Evolutionary conservation across 2,797 vertebrate species (phyloP).

Genomic region (Anguilla obscura): DNA sequence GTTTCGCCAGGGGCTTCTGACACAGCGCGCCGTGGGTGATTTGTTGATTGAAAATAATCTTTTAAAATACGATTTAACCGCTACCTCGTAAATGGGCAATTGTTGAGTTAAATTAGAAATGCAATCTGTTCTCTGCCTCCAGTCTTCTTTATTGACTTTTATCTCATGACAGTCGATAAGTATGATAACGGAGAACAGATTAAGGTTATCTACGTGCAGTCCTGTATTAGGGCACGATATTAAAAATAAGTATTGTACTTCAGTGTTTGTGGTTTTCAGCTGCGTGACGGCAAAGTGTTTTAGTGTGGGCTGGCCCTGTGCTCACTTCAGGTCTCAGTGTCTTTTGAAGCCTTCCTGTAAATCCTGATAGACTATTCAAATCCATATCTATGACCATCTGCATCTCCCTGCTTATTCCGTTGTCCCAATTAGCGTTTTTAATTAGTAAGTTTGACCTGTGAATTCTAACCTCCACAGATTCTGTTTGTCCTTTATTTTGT

Average conservation of each 20-base stretch:
- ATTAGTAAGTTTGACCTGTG: background rate
- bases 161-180: background rate
- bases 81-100: background rate
- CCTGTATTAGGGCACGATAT: background rate
- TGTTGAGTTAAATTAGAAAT: background rate
- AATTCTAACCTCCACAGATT: background rate
- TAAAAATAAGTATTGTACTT: background rate
- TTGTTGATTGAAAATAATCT: conserved; percentile 14
- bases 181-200: background rate
- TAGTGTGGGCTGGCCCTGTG: background rate
- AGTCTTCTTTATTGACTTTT: conserved; percentile 3
- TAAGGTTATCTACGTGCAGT: background rate
- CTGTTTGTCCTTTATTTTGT: background rate
- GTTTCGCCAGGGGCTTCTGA: background rate
- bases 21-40: background rate
- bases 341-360: background rate
- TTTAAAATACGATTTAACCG: background rate
- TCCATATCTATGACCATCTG: background rate
- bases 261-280: background rate
- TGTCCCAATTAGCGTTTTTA: background rate
- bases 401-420: background rate
- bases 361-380: background rate
- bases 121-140: background rate
- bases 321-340: background rate
- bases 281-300: background rate